A percentile compares a stretch with the other conserved stretches of the same genome.
Conservation (phyloP, 2,797 vertebrate species). For the Poecilia picta region DNA sequence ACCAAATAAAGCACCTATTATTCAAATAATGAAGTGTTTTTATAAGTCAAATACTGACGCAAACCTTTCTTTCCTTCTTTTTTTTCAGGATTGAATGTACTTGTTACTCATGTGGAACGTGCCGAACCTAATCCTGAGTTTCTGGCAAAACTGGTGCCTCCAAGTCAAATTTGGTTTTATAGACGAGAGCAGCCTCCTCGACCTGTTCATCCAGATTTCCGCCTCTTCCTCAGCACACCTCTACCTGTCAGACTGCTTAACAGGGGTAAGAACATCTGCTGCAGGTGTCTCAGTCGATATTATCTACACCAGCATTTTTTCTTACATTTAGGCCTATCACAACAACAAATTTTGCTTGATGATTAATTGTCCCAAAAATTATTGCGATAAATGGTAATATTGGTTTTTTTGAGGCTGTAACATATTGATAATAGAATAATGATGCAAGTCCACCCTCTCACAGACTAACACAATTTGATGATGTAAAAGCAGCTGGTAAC, state of each 20-base stretch:
- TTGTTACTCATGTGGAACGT: slow-evolving; percentile 81
- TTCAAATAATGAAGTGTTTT: neutral
- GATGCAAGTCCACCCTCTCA: too few species aligned
- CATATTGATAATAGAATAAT: too few species aligned
- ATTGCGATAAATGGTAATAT: too few species aligned
- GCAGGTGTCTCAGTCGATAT: neutral
- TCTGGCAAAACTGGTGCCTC: slow-evolving; percentile 66
- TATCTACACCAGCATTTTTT: neutral
- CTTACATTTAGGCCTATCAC: neutral
- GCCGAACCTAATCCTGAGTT: slow-evolving; percentile 62
- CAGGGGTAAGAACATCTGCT: slow-evolving; percentile 71
- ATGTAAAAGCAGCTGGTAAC: too few species aligned
- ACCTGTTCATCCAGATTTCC: slow-evolving; percentile 71
- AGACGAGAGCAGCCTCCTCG: slow-evolving; percentile 22
- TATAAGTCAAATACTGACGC: neutral
- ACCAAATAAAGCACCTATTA: neutral
- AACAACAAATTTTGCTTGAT: too few species aligned
- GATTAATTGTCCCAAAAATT: too few species aligned
- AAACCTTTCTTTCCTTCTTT: neutral
- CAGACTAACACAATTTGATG: too few species aligned
- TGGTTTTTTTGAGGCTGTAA: too few species aligned
- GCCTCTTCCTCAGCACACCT: slow-evolving; percentile 81
- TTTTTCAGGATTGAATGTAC: slow-evolving; percentile 76
- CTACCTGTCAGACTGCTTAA: slow-evolving; percentile 73
- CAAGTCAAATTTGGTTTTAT: slow-evolving; percentile 20